Percentiles rank a stretch among this genome's conserved stretches.
These are phyloP conservation scores for Melipona bicolor DNA, from an alignment of 2,888 invertebrate genomes.

Conservation along the genomic window DNA sequence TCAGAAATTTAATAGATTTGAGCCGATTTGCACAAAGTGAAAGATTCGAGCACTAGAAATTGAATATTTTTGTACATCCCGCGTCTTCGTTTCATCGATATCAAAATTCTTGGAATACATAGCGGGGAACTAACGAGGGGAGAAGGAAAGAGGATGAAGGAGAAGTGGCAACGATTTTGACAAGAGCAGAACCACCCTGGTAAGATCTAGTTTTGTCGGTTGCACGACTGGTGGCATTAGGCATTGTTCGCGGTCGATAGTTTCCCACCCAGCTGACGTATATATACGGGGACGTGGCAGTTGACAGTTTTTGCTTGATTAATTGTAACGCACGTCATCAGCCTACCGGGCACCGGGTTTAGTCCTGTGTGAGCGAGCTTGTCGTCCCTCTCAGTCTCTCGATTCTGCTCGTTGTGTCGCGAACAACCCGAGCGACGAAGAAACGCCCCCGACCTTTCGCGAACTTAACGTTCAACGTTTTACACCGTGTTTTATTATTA, in stretches of 20 bases:
- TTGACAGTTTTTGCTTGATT: slow-evolving; percentile 80
- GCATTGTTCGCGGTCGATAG: slow-evolving; percentile 77
- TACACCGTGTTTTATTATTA: background rate
- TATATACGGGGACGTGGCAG: slow-evolving; percentile 69
- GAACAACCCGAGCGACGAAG: background rate
- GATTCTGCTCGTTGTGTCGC: background rate
- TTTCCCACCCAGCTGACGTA: slow-evolving; percentile 69
- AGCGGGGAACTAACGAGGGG: background rate
- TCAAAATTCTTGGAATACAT: too few relatives aligned
- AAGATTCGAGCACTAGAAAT: too few relatives aligned
- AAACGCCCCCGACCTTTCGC: background rate
- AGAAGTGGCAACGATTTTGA: slow-evolving; percentile 29
- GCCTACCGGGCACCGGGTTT: slow-evolving; percentile 41
- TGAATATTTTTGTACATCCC: too few relatives aligned
- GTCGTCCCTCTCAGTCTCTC: slow-evolving; percentile 14
- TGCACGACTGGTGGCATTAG: slow-evolving; percentile 48
- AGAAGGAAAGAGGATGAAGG: background rate
- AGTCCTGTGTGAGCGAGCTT: slow-evolving; percentile 28
- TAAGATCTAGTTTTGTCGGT: slow-evolving; percentile 65
- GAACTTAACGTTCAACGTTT: slow-evolving; percentile 3
- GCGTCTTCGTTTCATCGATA: too few relatives aligned
- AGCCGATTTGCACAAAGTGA: too few relatives aligned
- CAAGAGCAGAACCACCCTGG: slow-evolving; percentile 35
- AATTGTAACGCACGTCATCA: slow-evolving; percentile 71
- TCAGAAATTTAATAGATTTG: too few relatives aligned